Base-by-base conservation (phyloP, 2,113 vertebrate genomes). In the Brachionichthys hirsutus region DNA sequence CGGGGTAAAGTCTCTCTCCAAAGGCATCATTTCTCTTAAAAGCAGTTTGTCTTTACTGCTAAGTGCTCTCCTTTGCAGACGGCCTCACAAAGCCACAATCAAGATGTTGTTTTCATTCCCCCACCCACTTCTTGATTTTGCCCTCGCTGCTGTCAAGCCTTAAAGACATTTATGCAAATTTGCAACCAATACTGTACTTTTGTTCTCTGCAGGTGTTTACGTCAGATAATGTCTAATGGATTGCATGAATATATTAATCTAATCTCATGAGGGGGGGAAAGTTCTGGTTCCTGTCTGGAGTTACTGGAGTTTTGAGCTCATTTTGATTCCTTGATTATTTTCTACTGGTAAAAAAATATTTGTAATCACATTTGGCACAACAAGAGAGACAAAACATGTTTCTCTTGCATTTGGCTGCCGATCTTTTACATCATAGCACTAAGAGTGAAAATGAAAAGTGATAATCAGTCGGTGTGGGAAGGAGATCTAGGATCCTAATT, bases 121-220 rank as follows among this genome's bases (percentile, higher is more conserved):
- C 67, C 62, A 22, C 66, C 62, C 79, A 68, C 65, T 78, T 67
- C 71, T 73, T 80, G 62, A 83, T 84, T 78, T 82, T 55, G 59
- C 64, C 76, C 45, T 80, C 20, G 8, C 48, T 59, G 40, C 62
- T 76, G 64, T 75, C 70, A 44, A 77, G 73, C 73, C 77, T 67
- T 73, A 56, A 71, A 85, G 63, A 80, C 49, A 81, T 72, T 2
- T 70, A 82, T 85, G 85, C 78, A 80, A 84, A 87, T 84, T 50
- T 55, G 20, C 47, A 64, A 58, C 58, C 42, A 59, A 72, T 77
- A 55, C 63, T 71, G 62, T 73, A 48, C 79, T 79, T 81, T 59
- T 74, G 78, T 81, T 81, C 81, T 83, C 81, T 64, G 80, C 80
- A 83, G 85, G 81, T 85, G 80, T 87, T 85, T 86, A 76, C 75